Evolutionary conservation across 2,113 vertebrate species (phyloP).

Genomic region (Oenanthe melanoleuca): DNA sequence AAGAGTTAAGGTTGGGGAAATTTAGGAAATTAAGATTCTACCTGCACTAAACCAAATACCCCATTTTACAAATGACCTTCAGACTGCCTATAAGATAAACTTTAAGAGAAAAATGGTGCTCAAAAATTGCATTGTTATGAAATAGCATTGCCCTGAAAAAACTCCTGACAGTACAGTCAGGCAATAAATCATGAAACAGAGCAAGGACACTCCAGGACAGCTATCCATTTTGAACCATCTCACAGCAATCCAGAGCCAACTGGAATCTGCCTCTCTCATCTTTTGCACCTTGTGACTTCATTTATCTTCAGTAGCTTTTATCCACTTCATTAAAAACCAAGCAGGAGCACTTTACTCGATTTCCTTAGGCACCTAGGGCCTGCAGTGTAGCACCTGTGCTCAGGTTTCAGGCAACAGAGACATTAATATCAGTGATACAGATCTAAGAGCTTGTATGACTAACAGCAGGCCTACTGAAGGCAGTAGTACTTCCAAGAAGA

Average conservation of each 20-base stretch:
- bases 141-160: background rate
- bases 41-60: background rate
- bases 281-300: background rate
- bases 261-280: background rate
- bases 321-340: background rate
- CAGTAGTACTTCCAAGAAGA: background rate
- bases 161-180: background rate
- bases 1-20: background rate
- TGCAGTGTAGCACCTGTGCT: background rate
- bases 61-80: background rate
- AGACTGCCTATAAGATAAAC: background rate
- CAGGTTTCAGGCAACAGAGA: background rate
- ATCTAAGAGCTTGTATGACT: background rate
- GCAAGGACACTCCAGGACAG: background rate
- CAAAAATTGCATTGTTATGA: background rate
- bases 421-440: background rate
- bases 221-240: background rate
- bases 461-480: background rate
- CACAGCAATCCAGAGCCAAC: background rate
- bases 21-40: accelerated
- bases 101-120: background rate
- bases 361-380: background rate
- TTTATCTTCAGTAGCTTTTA: background rate
- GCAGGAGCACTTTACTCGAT: background rate
- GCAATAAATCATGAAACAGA: background rate